Evolutionary conservation across 2,888 invertebrate species (phyloP), one percentile per base, ranked within the genome.

Genomic region (Alsophila aescularia): DNA sequence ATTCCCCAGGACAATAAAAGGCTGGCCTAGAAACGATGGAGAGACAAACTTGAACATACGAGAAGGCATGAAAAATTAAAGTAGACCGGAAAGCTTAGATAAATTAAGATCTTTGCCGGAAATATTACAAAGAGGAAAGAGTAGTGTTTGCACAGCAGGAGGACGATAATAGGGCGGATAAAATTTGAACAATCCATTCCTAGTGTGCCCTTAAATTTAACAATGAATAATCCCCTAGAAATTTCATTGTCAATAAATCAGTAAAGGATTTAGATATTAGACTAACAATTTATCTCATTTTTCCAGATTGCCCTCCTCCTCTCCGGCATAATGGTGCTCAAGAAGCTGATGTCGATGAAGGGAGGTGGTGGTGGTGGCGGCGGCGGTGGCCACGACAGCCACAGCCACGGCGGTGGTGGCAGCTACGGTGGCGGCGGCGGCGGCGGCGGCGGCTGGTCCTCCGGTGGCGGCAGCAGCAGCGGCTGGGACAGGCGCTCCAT

Each of bases 241-340:
- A n/a, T n/a, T n/a, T 21, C 27, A 9, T 27, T 9, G 9, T 2
- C 7, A 4, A 27, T 37, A 18, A 37, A 16, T 16, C 8, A 2
- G 7, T 12, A 12, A 3, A 32, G 1, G 32, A n/a, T n/a, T n/a
- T n/a, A n/a, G n/a, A n/a, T 18, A 2, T 18, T 18, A 2, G 34
- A 1, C 14, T n/a, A 10, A 36, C 12, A 16, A 15, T 48, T 14
- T 39, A 49, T 45, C 29, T 50, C 36, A 52, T 40, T 74, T 21
- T 94, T 95, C 56, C 95, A 96, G 92, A 96, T 97, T 69, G 97
- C 97, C 0, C 88, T 97, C 0, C 93, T 97, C 7, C 87, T 97
- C 32, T 94, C 97, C 2, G 95, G 96, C 60, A 96, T 97, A 75
- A 96, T 97, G 72, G 95, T 95, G 0, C 81, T 97, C 41, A 97